Conservation (phyloP, 2,888 invertebrate species). For the Oeneis ivallda region DNA sequence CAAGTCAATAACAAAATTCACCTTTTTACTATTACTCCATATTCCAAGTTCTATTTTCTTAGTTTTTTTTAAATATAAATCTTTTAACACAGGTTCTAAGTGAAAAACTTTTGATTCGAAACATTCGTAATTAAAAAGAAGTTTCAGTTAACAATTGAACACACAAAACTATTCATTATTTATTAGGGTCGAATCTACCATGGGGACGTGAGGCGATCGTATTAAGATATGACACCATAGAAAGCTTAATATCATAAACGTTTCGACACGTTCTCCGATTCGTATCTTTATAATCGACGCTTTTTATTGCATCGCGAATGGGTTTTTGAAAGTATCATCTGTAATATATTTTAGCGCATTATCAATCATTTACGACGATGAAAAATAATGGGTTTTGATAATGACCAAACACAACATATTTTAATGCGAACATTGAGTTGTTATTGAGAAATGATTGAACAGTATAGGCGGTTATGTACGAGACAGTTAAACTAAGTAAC, state of each 20-base stretch:
- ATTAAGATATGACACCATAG: conserved; percentile 68
- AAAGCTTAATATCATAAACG: conserved; percentile 64
- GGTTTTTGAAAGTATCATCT: conserved; percentile 71
- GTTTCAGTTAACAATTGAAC: conserved; percentile 16
- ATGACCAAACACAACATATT: conserved; percentile 7
- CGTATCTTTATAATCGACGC: conserved; percentile 56
- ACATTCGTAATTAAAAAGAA: conserved; percentile 10
- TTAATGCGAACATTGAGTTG: neutral
- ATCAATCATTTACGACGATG: conserved; percentile 58
- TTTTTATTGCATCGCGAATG: conserved; percentile 74
- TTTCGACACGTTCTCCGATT: conserved; percentile 68
- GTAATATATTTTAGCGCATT: conserved; percentile 55
- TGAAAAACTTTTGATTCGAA: neutral
- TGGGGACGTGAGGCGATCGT: conserved; percentile 62
- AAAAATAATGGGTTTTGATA: conserved; percentile 32
- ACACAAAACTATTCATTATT: conserved; percentile 26
- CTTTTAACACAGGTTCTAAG: too few relatives aligned
- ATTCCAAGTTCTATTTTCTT: too few relatives aligned
- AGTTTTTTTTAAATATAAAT: too few relatives aligned
- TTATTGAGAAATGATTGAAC: conserved; percentile 17
- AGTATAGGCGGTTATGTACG: conserved; percentile 47
- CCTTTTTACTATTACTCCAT: too few relatives aligned
- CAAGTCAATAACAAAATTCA: too few relatives aligned
- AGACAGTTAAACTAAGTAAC: conserved; percentile 62
- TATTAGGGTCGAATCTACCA: conserved; percentile 42